A percentile compares a stretch with the other conserved stretches of the same genome.
These are phyloP conservation scores for Carduelis carduelis DNA, from an alignment of 2,797 vertebrate species.

Conservation along the genomic window DNA sequence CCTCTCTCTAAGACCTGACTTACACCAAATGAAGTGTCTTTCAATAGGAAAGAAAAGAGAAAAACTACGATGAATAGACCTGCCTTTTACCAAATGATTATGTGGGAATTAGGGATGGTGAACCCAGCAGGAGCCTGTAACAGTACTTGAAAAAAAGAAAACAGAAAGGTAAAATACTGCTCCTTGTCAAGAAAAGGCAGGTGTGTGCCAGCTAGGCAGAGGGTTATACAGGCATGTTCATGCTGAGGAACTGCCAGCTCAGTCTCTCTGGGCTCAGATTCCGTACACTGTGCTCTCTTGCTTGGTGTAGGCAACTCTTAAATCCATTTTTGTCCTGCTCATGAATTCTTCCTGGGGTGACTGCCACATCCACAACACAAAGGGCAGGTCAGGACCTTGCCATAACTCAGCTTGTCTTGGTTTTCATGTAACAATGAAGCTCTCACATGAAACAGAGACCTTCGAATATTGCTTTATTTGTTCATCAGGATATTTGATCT, in stretches of 20 bases:
- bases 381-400: constrained; percentile 27
- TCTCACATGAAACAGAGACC: background rate
- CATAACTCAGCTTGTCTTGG: constrained; percentile 16
- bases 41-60: background rate
- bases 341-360: background rate
- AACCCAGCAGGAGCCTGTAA: background rate
- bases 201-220: background rate
- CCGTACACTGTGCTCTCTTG: background rate
- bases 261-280: background rate
- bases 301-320: background rate
- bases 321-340: constrained; percentile 13
- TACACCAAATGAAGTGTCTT: background rate
- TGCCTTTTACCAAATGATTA: background rate
- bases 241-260: background rate
- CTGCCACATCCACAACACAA: background rate
- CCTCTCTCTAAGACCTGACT: background rate
- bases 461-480: background rate
- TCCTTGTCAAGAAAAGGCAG: background rate
- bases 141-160: background rate
- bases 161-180: background rate
- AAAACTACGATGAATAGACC: background rate
- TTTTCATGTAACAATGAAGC: constrained; percentile 10
- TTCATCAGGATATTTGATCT: background rate
- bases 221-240: background rate
- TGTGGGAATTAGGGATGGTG: background rate